Percentiles rank a stretch among this genome's conserved stretches.
Conservation (phyloP, 2,113 vertebrate genomes). For the Paramisgurnus dabryanus region DNA sequence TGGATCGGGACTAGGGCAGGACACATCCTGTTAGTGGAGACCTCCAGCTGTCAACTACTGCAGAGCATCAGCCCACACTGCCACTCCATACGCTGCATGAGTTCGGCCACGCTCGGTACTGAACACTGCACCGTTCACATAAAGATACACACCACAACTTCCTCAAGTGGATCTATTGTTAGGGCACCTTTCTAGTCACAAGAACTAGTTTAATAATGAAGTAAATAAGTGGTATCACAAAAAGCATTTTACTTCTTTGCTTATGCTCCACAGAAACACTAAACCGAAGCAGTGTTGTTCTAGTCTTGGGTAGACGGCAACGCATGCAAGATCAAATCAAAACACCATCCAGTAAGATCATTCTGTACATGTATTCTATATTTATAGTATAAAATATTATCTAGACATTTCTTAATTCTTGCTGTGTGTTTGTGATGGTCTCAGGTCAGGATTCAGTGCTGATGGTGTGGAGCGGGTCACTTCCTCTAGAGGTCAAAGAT, state of each 20-base stretch:
- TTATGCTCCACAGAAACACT: conserved; percentile 70
- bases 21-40: conserved; percentile 85
- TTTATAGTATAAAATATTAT: not conserved
- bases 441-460: conserved; percentile 84
- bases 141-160: too few relatives aligned
- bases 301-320: conserved; percentile 82
- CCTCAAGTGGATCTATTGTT: too few relatives aligned
- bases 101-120: conserved; percentile 78
- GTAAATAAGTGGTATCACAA: too few relatives aligned
- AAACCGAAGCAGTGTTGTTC: conserved; percentile 80
- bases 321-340: conserved; percentile 65
- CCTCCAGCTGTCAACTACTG: conserved; percentile 81
- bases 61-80: conserved; percentile 78
- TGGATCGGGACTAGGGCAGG: conserved; percentile 94
- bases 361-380: too few relatives aligned
- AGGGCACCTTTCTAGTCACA: too few relatives aligned
- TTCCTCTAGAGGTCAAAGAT: conserved; percentile 88
- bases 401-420: not conserved
- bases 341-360: conserved; percentile 73
- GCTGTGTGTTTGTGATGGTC: not conserved
- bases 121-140: not conserved
- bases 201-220: too few relatives aligned
- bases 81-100: conserved; percentile 82
- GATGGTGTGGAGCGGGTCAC: conserved; percentile 84
- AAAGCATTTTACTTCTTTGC: too few relatives aligned